Percentiles rank a stretch among this genome's conserved stretches.
Conservation (phyloP, 2,888 invertebrate genomes). For the Thera obeliscata region DNA sequence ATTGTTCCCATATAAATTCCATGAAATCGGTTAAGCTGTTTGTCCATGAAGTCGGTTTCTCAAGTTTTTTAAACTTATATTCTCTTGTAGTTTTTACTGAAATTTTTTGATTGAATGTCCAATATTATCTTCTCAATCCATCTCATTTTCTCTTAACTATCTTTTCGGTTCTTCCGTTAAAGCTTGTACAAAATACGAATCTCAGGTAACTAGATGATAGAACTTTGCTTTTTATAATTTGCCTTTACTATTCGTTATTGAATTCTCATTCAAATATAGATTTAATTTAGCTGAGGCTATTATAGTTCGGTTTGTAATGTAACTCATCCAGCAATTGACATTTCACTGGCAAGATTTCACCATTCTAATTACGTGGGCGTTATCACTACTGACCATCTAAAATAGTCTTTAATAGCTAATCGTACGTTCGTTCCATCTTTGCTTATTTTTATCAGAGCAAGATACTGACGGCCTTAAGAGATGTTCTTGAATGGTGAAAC, state of each 20-base stretch:
- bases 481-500: background rate
- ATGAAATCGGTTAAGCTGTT: too few species aligned
- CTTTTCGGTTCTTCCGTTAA: too few species aligned
- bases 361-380: constrained; percentile 40
- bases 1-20: too few species aligned
- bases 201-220: too few species aligned
- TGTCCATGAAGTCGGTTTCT: too few species aligned
- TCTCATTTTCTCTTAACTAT: too few species aligned
- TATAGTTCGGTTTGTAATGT: constrained; percentile 2
- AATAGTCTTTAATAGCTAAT: constrained; percentile 33
- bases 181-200: too few species aligned
- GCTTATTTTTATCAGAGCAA: constrained; percentile 22
- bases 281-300: background rate
- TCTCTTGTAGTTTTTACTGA: too few species aligned
- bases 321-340: constrained; percentile 31
- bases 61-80: too few species aligned
- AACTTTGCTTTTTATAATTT: background rate
- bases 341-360: constrained; percentile 35
- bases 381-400: constrained; percentile 37
- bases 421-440: constrained; percentile 14
- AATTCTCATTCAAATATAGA: background rate
- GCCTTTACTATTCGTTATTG: background rate
- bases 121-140: too few species aligned
- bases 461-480: constrained; percentile 17
- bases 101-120: too few species aligned